Evolutionary conservation across 2,113 vertebrate genomes (phyloP).

Genomic region (Euleptes europaea): DNA sequence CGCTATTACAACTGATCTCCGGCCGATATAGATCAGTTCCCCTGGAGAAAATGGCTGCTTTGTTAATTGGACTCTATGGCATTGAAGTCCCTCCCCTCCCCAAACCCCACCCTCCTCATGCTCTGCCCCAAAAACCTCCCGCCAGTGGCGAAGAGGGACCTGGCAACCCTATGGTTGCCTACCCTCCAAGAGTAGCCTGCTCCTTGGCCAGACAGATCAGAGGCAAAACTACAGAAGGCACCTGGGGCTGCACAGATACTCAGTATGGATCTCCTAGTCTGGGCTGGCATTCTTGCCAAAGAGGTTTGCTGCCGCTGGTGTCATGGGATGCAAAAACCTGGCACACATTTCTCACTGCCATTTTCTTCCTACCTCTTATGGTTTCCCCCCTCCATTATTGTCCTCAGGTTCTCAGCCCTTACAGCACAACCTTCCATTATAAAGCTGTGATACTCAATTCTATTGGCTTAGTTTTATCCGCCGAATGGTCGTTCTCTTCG

Average conservation of each 20-base stretch:
- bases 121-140: neutral
- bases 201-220: neutral
- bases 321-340: constrained; percentile 44
- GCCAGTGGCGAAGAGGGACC: too few relatives aligned
- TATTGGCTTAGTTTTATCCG: constrained; percentile 28
- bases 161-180: too few relatives aligned
- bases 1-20: too few relatives aligned
- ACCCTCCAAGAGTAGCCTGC: neutral
- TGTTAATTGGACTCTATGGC: too few relatives aligned
- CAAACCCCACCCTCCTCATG: too few relatives aligned
- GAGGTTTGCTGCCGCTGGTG: neutral
- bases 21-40: too few relatives aligned
- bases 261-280: neutral
- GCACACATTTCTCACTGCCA: constrained; percentile 19
- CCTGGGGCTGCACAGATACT: neutral
- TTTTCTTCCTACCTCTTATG: constrained; percentile 45
- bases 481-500: constrained; percentile 49
- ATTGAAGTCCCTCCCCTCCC: too few relatives aligned
- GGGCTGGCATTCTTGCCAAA: neutral
- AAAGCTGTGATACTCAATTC: constrained; percentile 66
- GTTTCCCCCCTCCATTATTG: neutral
- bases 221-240: neutral
- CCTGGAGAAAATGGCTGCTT: too few relatives aligned
- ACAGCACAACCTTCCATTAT: constrained; percentile 40
- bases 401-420: neutral